Conservation (phyloP, 2,113 vertebrate genomes). For the Rhodinocichla rosea region DNA sequence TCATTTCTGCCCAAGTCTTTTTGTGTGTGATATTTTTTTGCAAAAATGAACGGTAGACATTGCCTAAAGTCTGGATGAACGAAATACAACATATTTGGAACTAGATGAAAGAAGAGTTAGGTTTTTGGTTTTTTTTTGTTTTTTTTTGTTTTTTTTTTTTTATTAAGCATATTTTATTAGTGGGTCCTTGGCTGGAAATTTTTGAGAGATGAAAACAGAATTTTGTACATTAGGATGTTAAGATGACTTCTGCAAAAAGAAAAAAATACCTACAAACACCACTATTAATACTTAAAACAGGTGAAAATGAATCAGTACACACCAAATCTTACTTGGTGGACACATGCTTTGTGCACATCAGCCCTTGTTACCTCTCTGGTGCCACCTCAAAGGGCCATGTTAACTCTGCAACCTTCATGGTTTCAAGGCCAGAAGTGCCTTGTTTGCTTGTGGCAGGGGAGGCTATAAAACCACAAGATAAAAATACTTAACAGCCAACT, state of each 20-base stretch:
- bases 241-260: background rate
- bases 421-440: background rate
- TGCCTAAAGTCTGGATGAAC: background rate
- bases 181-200: background rate
- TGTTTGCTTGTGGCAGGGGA: background rate
- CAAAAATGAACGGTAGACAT: background rate
- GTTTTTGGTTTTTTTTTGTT: background rate
- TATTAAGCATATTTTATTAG: background rate
- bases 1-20: background rate
- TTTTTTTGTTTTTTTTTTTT: background rate
- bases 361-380: background rate
- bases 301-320: background rate
- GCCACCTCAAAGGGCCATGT: background rate
- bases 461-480: background rate
- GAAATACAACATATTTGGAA: background rate
- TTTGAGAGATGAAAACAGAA: background rate
- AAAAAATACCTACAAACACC: background rate
- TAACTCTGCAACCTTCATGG: background rate
- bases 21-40: background rate
- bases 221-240: background rate
- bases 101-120: background rate
- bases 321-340: background rate
- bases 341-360: background rate
- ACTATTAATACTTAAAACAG: background rate
- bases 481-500: background rate